Evolutionary conservation across 2,113 vertebrate species (phyloP).

Genomic region (Trichomycterus rosablanca): DNA sequence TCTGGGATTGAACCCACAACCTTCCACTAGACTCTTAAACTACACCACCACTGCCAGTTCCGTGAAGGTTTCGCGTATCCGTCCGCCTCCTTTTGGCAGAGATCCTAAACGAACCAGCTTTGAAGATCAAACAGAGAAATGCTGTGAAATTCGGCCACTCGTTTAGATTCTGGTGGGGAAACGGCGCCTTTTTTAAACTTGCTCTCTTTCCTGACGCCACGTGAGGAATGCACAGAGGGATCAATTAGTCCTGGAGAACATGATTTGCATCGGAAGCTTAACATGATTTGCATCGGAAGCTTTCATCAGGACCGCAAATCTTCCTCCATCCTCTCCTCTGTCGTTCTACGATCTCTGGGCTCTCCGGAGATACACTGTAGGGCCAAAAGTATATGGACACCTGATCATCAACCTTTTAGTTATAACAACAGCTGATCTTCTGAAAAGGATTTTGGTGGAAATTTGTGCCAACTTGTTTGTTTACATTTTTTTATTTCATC

Average conservation of each 20-base stretch:
- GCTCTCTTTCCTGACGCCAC: constrained; percentile 24
- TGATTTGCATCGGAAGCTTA: constrained; percentile 20
- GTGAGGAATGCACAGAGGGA: constrained; percentile 45
- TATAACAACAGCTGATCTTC: too few species aligned
- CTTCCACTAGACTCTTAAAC: too few species aligned
- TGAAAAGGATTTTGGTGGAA: too few species aligned
- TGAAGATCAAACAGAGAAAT: constrained; percentile 3
- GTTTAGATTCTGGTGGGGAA: not conserved
- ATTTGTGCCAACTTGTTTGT: too few species aligned
- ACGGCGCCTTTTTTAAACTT: constrained; percentile 6
- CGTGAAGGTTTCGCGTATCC: not conserved
- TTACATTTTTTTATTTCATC: too few species aligned
- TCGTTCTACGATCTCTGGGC: constrained; percentile 27
- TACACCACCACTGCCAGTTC: not conserved
- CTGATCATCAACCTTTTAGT: too few species aligned
- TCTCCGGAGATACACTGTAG: constrained; percentile 1
- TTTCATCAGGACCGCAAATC: constrained; percentile 45
- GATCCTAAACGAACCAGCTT: not conserved
- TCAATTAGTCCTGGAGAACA: constrained; percentile 50
- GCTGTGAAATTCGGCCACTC: constrained; percentile 9
- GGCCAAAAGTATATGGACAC: too few species aligned
- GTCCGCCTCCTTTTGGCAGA: not conserved
- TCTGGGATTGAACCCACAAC: too few species aligned
- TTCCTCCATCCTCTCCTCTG: not conserved
- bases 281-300: constrained; percentile 45